Conservation (phyloP, 2,113 vertebrate species). For the Hemiscyllium ocellatum region DNA sequence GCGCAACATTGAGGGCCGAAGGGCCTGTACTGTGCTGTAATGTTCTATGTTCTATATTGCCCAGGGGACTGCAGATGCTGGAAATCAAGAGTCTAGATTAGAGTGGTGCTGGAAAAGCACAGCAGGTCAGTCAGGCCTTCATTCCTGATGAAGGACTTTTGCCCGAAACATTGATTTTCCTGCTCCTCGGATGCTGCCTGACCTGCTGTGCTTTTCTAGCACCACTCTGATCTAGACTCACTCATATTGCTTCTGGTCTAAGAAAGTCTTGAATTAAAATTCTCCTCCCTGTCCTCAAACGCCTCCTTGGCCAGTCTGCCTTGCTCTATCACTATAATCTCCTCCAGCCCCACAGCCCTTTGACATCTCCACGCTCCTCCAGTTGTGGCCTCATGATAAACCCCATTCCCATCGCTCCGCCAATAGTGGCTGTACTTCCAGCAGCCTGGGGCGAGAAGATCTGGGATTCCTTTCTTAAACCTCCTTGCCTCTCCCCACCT, state of each 20-base stretch:
- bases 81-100: no score
- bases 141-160: no score
- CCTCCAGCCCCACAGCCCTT: background rate
- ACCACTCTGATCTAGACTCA: background rate
- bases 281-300: background rate
- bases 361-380: background rate
- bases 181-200: no score
- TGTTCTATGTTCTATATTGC: no score
- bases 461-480: background rate
- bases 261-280: background rate
- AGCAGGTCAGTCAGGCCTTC: no score
- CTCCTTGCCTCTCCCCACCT: background rate
- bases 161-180: no score
- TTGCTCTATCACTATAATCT: background rate
- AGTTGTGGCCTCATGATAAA: background rate
- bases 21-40: no score
- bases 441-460: background rate
- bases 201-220: no score
- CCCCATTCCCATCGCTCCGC: background rate
- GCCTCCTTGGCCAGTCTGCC: background rate
- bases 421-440: background rate
- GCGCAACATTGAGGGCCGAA: no score
- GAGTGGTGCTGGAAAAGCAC: no score
- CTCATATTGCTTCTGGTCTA: background rate
- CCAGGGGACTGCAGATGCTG: no score